phyloP scores from a whole-genome alignment of 92 coral and sea anemone species.

The Paragorgia papillata region DNA sequence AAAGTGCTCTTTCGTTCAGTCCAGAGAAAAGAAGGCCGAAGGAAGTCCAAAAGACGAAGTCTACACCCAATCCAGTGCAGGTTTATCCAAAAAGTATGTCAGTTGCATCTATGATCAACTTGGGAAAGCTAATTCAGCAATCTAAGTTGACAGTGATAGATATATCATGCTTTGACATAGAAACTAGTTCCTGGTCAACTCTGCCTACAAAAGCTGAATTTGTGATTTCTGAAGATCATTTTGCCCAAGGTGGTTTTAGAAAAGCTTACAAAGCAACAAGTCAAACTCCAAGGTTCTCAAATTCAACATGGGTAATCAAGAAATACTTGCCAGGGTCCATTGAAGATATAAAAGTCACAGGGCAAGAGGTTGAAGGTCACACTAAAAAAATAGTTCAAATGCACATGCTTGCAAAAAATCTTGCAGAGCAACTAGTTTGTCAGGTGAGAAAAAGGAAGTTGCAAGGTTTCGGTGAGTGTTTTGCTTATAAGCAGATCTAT shows the following conservation, averaged over 20 bases:
- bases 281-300: slow-evolving; percentile 39
- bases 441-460: slow-evolving; percentile 10
- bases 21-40: neutral
- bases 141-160: slow-evolving; percentile 41
- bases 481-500: slow-evolving; percentile 56
- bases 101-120: slow-evolving; percentile 58
- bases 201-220: slow-evolving; percentile 49
- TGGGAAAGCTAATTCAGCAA: slow-evolving; percentile 45
- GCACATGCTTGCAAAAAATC: slow-evolving; percentile 66
- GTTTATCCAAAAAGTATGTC: slow-evolving; percentile 56
- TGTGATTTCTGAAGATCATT: slow-evolving; percentile 18
- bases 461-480: slow-evolving; percentile 41
- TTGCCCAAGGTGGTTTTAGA: slow-evolving; percentile 42
- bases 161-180: slow-evolving; percentile 38
- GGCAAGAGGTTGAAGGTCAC: slow-evolving; percentile 50
- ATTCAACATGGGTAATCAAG: slow-evolving; percentile 61
- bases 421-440: slow-evolving; percentile 43
- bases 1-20: neutral
- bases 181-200: slow-evolving; percentile 41
- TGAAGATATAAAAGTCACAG: slow-evolving; percentile 27
- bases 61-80: slow-evolving; percentile 22
- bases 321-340: slow-evolving; percentile 48
- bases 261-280: slow-evolving; percentile 52
- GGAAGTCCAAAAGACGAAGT: slow-evolving; percentile 1
- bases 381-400: slow-evolving; percentile 63